These are phyloP conservation scores for Hippoglossus stenolepis DNA, from an alignment of 2,113 vertebrate species.

Conservation along the genomic window DNA sequence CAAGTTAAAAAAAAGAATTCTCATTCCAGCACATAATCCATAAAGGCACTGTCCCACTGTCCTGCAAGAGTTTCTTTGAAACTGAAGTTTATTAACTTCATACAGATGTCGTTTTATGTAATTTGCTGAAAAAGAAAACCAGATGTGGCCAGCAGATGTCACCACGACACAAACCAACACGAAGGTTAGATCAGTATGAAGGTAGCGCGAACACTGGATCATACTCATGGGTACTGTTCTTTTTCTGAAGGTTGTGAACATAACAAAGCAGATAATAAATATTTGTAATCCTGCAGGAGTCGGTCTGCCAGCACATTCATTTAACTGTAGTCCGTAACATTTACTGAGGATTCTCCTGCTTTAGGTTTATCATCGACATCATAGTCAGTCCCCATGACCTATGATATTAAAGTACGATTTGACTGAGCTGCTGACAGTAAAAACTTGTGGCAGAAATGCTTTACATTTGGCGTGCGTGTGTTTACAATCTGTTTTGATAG, in stretches of 20 bases:
- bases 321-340: too few relatives aligned
- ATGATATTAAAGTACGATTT: not conserved
- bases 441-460: not conserved
- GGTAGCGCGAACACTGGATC: not conserved
- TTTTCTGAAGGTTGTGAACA: too few relatives aligned
- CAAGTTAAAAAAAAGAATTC: constrained; percentile 11
- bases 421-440: not conserved
- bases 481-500: constrained; percentile 42
- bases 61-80: not conserved
- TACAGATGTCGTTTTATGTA: too few relatives aligned
- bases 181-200: not conserved
- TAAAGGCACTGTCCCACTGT: not conserved
- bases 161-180: constrained; percentile 10
- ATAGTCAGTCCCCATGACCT: not conserved
- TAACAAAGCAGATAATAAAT: too few relatives aligned
- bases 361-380: too few relatives aligned
- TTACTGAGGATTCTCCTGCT: too few relatives aligned
- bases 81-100: not conserved
- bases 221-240: too few relatives aligned
- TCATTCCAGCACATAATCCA: constrained; percentile 44
- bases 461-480: not conserved
- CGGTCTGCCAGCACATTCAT: not conserved
- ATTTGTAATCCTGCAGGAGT: not conserved
- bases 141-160: constrained; percentile 67
- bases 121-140: not conserved